A percentile compares a stretch with the other conserved stretches of the same genome.
phyloP scores from a whole-genome alignment of 2,888 invertebrate genomes.

The Drosophila kuntzei region DNA sequence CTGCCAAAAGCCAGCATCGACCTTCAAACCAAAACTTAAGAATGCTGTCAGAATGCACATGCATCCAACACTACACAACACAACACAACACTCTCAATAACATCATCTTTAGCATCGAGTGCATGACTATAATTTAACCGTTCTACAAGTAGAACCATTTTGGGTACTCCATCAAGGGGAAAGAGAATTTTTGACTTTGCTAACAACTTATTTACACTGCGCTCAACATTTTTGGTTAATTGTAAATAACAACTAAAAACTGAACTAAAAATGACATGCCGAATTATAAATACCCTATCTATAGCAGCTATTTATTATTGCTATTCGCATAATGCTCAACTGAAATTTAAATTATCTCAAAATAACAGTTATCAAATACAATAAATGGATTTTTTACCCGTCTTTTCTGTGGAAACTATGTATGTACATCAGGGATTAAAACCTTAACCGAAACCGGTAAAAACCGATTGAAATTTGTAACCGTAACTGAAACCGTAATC shows the following conservation, averaged over 20 bases:
- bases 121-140: constrained; percentile 23
- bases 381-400: too few relatives aligned
- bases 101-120: constrained; percentile 25
- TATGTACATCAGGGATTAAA: too few relatives aligned
- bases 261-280: neutral
- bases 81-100: constrained; percentile 14
- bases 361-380: too few relatives aligned
- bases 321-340: too few relatives aligned
- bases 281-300: neutral
- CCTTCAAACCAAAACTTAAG: constrained; percentile 56
- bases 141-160: neutral
- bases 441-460: too few relatives aligned
- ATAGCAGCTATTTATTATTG: neutral
- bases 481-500: too few relatives aligned
- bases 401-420: too few relatives aligned
- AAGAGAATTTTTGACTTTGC: constrained; percentile 10
- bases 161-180: constrained; percentile 13
- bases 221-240: constrained; percentile 4
- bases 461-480: too few relatives aligned
- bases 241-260: neutral
- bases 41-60: constrained; percentile 59
- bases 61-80: constrained; percentile 15
- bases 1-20: constrained; percentile 63
- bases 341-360: too few relatives aligned
- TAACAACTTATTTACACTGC: constrained; percentile 21